Base-by-base conservation (phyloP, 2,797 vertebrate genomes). In the Telmatherina bonti region DNA sequence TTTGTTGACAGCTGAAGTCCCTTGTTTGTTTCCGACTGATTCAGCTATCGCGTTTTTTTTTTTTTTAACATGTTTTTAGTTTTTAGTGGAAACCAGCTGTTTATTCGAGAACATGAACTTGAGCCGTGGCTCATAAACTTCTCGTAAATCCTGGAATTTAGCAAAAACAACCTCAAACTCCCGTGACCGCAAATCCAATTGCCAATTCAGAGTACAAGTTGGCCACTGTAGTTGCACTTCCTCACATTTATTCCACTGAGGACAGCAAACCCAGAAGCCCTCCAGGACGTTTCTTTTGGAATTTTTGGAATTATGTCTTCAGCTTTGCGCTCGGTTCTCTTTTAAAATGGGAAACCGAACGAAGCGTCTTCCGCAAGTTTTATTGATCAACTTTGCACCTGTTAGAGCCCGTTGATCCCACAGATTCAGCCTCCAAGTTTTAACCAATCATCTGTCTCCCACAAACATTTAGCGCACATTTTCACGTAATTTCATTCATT, bases 401-500 rank as follows among this genome's bases (percentile, higher is more conserved):
- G 30, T 58, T n/a, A 12, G 35, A 57, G 57, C 70, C 66, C 74
- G 78, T 85, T 74, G 79, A 76, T 81, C 62, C 29, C 52, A 33
- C 26, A 59, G 35, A 41, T 55, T 71, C 22, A 30, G 47, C 7
- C 8, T 74, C 74, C 60, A 64, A 8, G 12, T 20, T 55, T 43
- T 62, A 57, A 56, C 22, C 63, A 59, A 67, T 22, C 58, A n/a
- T 62, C 61, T 35, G 4, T 67, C 52, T 82, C 66, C 53, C 26
- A 27, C 66, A 53, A 30, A 49, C 56, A 61, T 65, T 76, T 54
- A 70, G 47, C 4, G 0, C 10, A 64, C 65, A 60, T 64, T 78
- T 88, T 72, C 22, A 66, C 70, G 47, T 54, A 69, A 69, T 84
- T 75, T 64, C 29, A 74, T 81, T 84, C 33, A 79, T 86, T 77